Base-by-base conservation (phyloP, 2,113 vertebrate genomes). In the Ia io region DNA sequence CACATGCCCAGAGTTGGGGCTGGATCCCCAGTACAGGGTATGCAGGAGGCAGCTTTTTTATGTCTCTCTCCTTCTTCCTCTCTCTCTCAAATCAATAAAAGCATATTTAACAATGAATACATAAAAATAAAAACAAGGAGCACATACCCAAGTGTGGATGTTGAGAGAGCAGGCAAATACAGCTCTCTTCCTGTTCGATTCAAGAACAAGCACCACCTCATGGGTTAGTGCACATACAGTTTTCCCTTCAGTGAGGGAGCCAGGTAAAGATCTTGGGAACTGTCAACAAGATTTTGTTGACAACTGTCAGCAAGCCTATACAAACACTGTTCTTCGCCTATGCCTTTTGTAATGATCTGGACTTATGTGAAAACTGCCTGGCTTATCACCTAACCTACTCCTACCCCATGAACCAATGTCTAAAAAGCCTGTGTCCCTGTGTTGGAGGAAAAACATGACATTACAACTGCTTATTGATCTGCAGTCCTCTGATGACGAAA, bases 321-420 rank as follows among this genome's bases (percentile, higher is more conserved):
- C 35, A 77, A 91, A 79, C 23, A 49, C 28, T 8, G 16, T 22
- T 78, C 17, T 73, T 67, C 37, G 13, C 47, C 22, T 28, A 47
- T 42, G 20, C 53, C 25, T 89, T 93, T 92, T 85, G 69, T 79
- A 95, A 79, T 69, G 92, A 61, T 79, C 49, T 30, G 74, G 42
- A 76, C 17, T 88, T 73, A 65, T 30, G 70, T 94, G 78, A 96
- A 95, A 95, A 86, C 49, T 28, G 30, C 63, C 74, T 69, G 51
- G 11, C 85, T 88, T 79, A 86, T 79, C 44, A 49, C 12, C 44
- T 44, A 65, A 89, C 86, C 78, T 70, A 28, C 25, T 88, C 17
- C 40, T 49, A 28, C 28, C 16, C 5, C 35, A 23, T 44, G 61
- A 86, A 83, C 76, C 88, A 86, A 91, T 95, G 88, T 90, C 83